Evolutionary conservation across 1,140 invertebrate genomes (phyloP).

Genomic region (Octopus bimaculoides): DNA sequence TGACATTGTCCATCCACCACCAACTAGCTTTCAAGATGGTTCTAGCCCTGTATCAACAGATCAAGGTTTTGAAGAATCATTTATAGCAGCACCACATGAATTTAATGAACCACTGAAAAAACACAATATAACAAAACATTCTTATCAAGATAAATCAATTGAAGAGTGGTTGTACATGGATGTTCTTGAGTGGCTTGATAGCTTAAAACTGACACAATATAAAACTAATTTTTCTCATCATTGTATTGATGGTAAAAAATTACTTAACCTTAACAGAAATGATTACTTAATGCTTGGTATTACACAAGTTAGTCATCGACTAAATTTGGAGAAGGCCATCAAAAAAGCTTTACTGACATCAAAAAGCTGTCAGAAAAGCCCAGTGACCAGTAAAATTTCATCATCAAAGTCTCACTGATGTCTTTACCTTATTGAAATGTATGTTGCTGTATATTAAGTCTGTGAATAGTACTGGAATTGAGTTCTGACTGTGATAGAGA

Average conservation of each 20-base stretch:
- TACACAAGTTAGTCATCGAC: constrained; percentile 52
- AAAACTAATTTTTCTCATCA: constrained; percentile 48
- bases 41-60: constrained; percentile 8
- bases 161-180: constrained; percentile 48
- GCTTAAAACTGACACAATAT: constrained; percentile 49
- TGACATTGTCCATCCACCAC: constrained; percentile 41
- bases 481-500: too few relatives aligned
- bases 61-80: constrained; percentile 27
- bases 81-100: constrained; percentile 40
- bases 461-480: too few relatives aligned
- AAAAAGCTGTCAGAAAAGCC: neutral
- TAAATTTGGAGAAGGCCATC: constrained; percentile 52
- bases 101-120: constrained; percentile 17
- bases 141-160: constrained; percentile 43
- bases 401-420: too few relatives aligned
- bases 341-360: constrained; percentile 42
- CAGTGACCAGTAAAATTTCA: too few relatives aligned
- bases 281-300: constrained; percentile 53
- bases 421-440: too few relatives aligned
- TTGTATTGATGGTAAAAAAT: constrained; percentile 48
- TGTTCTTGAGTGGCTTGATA: constrained; percentile 54
- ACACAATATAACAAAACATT: constrained; percentile 23
- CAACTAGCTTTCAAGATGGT: constrained; percentile 40
- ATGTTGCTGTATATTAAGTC: too few relatives aligned
- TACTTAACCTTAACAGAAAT: constrained; percentile 45